phyloP scores from a whole-genome alignment of 2,113 vertebrate genomes.

The Greenwoodochromis staneri region DNA sequence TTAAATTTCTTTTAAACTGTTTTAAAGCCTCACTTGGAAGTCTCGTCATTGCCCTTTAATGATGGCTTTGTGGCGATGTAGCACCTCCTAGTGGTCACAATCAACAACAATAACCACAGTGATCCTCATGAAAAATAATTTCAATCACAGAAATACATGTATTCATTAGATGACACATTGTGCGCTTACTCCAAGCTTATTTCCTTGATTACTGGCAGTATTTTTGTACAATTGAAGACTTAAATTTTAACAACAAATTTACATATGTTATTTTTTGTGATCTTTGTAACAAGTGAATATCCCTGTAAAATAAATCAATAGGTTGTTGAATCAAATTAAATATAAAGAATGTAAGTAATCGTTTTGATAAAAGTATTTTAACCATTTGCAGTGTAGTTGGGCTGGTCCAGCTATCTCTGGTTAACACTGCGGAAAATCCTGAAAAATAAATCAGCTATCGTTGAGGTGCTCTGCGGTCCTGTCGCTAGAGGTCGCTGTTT shows the following conservation, averaged over 20 bases:
- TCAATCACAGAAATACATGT: background rate
- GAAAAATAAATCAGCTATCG: background rate
- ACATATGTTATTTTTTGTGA: background rate
- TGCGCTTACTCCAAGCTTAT: background rate
- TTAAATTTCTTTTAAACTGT: background rate
- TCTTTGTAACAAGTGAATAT: background rate
- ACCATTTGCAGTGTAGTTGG: background rate
- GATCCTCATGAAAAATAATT: background rate
- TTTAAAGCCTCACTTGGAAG: background rate
- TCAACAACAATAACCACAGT: background rate
- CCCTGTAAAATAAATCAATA: background rate
- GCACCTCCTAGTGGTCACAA: slow-evolving; percentile 25
- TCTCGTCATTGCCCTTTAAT: background rate
- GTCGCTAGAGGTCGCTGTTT: slow-evolving; percentile 47
- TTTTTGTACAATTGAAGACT: background rate
- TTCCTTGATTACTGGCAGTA: background rate
- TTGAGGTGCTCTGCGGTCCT: background rate
- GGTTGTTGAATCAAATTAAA: background rate
- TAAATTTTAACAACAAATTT: background rate
- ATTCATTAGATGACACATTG: background rate
- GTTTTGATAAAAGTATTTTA: background rate
- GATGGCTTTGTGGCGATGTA: background rate
- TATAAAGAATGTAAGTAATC: background rate
- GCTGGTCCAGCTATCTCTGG: background rate
- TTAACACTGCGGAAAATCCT: slow-evolving; percentile 18